Base-by-base conservation (phyloP, 37 sponge, comb jelly and placozoan genomes). In the Spongilla lacustris region DNA sequence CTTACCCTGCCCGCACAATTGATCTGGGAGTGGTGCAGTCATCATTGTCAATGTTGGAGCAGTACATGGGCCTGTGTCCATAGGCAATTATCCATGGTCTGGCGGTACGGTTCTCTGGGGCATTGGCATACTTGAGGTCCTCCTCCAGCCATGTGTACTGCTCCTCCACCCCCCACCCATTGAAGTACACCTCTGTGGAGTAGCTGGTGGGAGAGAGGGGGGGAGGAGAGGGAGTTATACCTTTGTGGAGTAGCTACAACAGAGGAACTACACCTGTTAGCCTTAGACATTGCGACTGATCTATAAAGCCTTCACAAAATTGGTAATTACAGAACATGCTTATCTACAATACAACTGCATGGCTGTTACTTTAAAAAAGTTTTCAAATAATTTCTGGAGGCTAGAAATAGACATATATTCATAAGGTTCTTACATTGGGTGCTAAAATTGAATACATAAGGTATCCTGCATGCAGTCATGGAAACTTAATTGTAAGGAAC, bases 51-150 rank as follows among this genome's bases (percentile, higher is more conserved):
- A 36, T 68, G 49, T 80, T 84, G 41, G 86, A 81, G 68, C 91
- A 90, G 73, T 90, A 90, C 91, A 90, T 90, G 50, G 91, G 91
- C 23, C 91, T 80, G 77, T 90, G 91, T 2, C 71, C 91, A 71
- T 71, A 71, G 19, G 91, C 79, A 26, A 90, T 90, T 31, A 90
- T 90, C 91, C 91, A 90, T 41, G 91, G 91, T 8, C 72, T 36
- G 24, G 76, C 75, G 31, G 26, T 23, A 0, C 72, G 23, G 69
- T 66, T 71, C 38, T 79, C 73, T 23, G 72, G 49, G 21, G 84
- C 29, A 4, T 50, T 50, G 28, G 84, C 84, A 33, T 46, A 2
- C 67, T 78, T 78, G 28, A 89, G 67, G 77, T 89, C 84, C 30
- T 89, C 22, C 35, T 89, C 84, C 50, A 89, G 78, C 89, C 89